Base-by-base conservation (phyloP, 2,797 vertebrate genomes). In the Peromyscus melanophrys region DNA sequence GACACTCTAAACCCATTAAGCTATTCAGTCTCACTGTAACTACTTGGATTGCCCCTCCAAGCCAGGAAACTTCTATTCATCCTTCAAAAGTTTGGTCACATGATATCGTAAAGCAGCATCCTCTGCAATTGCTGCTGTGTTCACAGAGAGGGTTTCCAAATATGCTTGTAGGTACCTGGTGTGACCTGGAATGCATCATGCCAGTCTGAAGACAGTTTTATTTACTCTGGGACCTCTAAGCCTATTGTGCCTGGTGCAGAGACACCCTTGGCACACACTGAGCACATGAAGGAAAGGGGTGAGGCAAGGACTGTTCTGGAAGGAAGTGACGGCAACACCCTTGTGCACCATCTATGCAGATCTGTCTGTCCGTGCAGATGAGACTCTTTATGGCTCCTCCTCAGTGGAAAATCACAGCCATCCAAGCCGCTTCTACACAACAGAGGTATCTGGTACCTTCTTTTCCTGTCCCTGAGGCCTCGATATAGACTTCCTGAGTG, bases 41-140 rank as follows among this genome's bases (percentile, higher is more conserved):
- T 52, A 40, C 75, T 25, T 87, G 71, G 55, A 40, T 55, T 67
- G 75, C 23, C 29, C 27, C 69, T 73, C 52, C 7, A 43, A 27
- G n/a, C 5, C 57, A 80, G 84, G 63, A 95, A 93, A 83, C 89
- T 91, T 83, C 83, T 93, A 67, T 34, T 84, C 12, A 89, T 57
- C 65, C 65, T 81, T 89, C 75, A 55, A 81, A 84, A 69, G 1
- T 80, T 29, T 52, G 17, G 40, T 73, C 37, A 34, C 46, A 19
- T 25, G n/a, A 27, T 13, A 43, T 34, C 40, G 31, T 6, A 77
- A 21, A 88, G 63, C 49, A 75, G 3, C 34, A 19, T 25, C 92
- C 43, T 84, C 0, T 31, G 55, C 16, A 13, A 10, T 57, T 46
- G 67, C 14, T 40, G 17, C 43, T 55, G 40, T 63, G 59, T 1